phyloP scores from a whole-genome alignment of 2,113 vertebrate genomes.

The Larimichthys polyactis region DNA sequence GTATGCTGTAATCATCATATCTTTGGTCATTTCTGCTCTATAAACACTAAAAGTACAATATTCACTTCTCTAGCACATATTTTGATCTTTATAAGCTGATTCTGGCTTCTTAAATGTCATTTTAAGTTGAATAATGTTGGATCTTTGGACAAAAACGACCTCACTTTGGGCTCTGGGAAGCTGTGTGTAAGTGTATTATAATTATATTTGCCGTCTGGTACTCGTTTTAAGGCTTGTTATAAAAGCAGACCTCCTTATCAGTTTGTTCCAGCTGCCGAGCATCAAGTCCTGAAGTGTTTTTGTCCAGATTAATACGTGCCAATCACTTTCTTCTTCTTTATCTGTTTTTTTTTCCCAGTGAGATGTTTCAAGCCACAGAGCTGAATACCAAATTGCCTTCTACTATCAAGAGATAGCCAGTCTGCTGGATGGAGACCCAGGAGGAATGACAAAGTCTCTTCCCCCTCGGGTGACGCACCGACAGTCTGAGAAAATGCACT shows the following conservation, averaged over 20 bases:
- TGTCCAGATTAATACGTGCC: background rate
- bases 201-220: background rate
- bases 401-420: conserved; percentile 71
- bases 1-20: too few relatives aligned
- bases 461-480: conserved; percentile 35
- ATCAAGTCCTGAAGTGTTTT: background rate
- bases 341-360: conserved; percentile 61
- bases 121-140: background rate
- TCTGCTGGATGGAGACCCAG: conserved; percentile 61
- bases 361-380: conserved; percentile 43
- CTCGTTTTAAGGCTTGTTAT: background rate
- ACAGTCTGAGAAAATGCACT: conserved; percentile 77
- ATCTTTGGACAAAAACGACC: too few relatives aligned
- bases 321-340: conserved; percentile 4
- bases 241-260: background rate
- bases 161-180: too few relatives aligned
- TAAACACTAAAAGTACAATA: background rate
- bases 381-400: conserved; percentile 54
- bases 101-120: background rate
- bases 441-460: conserved; percentile 70
- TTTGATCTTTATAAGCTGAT: background rate
- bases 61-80: background rate
- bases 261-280: conserved; percentile 4
- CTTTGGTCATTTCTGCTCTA: too few relatives aligned
- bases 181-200: too few relatives aligned